These are phyloP conservation scores for Pseudomugil tenellus DNA, from an alignment of 2,797 vertebrate genomes.

Conservation along the genomic window DNA sequence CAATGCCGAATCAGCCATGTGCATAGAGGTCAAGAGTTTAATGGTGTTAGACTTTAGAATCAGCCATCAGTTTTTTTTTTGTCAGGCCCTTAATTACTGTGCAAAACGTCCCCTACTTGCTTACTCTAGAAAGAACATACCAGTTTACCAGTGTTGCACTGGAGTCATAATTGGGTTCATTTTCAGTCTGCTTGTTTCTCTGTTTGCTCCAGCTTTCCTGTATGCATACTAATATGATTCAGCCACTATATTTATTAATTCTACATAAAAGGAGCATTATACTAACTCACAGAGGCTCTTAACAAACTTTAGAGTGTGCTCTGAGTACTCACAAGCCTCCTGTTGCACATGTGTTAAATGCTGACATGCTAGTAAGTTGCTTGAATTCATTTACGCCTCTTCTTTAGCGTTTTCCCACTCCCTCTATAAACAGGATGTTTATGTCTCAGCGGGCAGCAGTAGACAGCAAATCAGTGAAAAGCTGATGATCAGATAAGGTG, in stretches of 20 bases:
- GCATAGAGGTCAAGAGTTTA: not conserved
- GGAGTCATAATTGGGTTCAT: conserved; percentile 35
- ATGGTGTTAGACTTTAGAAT: not conserved
- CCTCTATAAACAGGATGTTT: conserved; percentile 84
- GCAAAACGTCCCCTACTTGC: not conserved
- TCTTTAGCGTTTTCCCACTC: conserved; percentile 36
- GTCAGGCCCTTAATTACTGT: conserved; percentile 10
- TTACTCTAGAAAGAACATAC: not conserved
- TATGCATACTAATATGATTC: conserved; percentile 23
- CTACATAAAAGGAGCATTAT: conserved; percentile 2
- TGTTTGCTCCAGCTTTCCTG: conserved; percentile 29
- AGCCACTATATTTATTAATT: not conserved
- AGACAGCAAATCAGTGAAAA: conserved; percentile 69
- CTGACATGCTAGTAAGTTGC: conserved; percentile 2
- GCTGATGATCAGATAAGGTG: conserved; percentile 79
- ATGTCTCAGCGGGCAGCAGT: conserved; percentile 66
- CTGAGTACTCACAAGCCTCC: conserved; percentile 2
- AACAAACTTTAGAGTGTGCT: not conserved
- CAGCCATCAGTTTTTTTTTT: not conserved
- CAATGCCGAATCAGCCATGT: not conserved
- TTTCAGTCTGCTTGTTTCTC: conserved; percentile 30
- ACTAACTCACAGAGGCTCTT: not conserved
- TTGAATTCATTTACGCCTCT: conserved; percentile 17
- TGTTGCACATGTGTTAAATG: not conserved
- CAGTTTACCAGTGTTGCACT: conserved; percentile 8